Conservation (phyloP, 2,888 invertebrate species). For the Altica lythri region DNA sequence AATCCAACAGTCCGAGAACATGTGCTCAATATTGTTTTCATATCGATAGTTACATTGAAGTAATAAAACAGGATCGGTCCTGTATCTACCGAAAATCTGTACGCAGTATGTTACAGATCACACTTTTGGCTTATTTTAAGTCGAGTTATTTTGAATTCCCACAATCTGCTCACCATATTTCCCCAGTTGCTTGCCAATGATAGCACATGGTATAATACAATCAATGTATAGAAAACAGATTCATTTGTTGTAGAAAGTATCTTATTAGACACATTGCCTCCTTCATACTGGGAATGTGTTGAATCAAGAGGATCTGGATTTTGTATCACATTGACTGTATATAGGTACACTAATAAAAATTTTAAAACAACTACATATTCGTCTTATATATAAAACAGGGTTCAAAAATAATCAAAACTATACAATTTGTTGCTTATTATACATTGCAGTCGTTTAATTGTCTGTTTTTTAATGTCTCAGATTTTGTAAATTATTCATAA, state of each 20-base stretch:
- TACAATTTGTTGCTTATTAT: too few species aligned
- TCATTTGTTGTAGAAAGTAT: slow-evolving; percentile 30
- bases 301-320: slow-evolving; percentile 6
- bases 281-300: too few species aligned
- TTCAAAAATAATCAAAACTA: too few species aligned
- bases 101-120: slow-evolving; percentile 53
- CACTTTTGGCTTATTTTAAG: slow-evolving; percentile 55
- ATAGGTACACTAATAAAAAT: too few species aligned
- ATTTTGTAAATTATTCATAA: too few species aligned
- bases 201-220: slow-evolving; percentile 49
- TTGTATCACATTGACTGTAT: neutral
- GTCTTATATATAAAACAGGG: too few species aligned
- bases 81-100: slow-evolving; percentile 49
- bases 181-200: slow-evolving; percentile 50
- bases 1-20: too few species aligned
- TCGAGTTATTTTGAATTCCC: slow-evolving; percentile 56
- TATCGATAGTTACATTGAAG: too few species aligned
- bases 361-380: too few species aligned
- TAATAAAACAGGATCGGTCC: slow-evolving; percentile 18
- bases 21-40: too few species aligned
- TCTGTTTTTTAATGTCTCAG: too few species aligned
- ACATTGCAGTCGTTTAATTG: too few species aligned
- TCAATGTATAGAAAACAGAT: slow-evolving; percentile 38
- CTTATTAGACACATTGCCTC: slow-evolving; percentile 27
- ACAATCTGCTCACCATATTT: slow-evolving; percentile 57